A percentile compares a stretch with the other conserved stretches of the same genome.
phyloP scores from a whole-genome alignment of 2,797 vertebrate species.

The Rhinoraja longicauda region DNA sequence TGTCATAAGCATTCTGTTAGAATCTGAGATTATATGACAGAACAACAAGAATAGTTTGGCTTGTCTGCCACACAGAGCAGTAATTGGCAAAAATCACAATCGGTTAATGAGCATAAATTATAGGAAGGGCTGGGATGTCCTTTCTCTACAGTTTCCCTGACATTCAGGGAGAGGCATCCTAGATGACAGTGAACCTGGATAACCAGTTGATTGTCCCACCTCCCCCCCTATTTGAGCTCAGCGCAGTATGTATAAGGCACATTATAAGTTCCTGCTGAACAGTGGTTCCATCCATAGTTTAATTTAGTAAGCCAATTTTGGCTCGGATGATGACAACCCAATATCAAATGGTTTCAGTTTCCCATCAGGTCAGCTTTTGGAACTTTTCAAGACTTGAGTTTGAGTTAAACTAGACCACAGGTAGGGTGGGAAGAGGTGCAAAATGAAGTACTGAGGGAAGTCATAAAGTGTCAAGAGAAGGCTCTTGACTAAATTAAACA shows the following conservation, averaged over 20 bases:
- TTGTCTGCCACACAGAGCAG: not conserved
- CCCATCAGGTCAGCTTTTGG: not conserved
- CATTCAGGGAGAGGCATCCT: not conserved
- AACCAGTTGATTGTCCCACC: not conserved
- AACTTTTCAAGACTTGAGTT: not conserved
- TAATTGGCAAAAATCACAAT: constrained; percentile 28
- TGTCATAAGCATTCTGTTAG: not conserved
- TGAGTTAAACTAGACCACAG: not conserved
- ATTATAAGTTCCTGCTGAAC: no score
- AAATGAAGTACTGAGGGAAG: not conserved
- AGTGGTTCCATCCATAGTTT: not conserved
- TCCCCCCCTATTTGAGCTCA: not conserved
- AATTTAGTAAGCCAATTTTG: not conserved
- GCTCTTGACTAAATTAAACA: not conserved
- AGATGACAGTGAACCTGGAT: not conserved
- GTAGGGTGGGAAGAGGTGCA: no score
- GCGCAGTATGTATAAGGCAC: not conserved
- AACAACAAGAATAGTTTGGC: not conserved
- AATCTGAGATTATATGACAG: not conserved
- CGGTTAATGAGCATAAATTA: not conserved
- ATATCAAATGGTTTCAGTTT: not conserved
- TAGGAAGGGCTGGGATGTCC: not conserved
- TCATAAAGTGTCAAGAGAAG: not conserved
- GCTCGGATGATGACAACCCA: not conserved
- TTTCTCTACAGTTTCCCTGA: not conserved